Conservation (phyloP, 2,113 vertebrate species). For the Coptodon rendalli region DNA sequence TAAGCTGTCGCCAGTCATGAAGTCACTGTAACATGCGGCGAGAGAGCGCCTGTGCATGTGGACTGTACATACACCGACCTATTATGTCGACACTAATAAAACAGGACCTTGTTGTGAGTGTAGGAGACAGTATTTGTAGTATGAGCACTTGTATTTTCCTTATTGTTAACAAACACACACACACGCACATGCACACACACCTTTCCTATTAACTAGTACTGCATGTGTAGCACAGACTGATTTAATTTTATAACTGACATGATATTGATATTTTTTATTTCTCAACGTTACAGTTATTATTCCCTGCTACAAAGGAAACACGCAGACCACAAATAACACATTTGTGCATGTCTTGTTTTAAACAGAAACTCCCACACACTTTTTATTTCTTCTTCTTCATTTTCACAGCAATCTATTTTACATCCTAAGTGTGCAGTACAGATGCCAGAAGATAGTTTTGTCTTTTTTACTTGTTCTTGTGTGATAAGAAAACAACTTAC, state of each 20-base stretch:
- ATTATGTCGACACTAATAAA: slow-evolving; percentile 12
- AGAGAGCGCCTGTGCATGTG: neutral
- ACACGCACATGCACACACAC: neutral
- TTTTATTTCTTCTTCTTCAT: neutral
- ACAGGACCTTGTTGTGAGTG: neutral
- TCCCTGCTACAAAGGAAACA: neutral
- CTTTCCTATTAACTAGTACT: neutral
- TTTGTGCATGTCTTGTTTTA: neutral
- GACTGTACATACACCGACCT: neutral
- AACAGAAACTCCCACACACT: neutral
- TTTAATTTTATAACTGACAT: neutral
- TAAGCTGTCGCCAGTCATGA: slow-evolving; percentile 68
- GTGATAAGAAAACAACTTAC: neutral
- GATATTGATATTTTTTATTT: neutral
- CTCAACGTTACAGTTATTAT: neutral
- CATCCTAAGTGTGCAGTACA: neutral
- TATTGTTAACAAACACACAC: neutral
- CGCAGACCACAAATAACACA: neutral
- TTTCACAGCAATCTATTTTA: neutral
- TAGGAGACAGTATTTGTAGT: neutral
- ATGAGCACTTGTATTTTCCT: neutral
- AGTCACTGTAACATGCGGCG: slow-evolving; percentile 35
- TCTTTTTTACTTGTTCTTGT: fast-evolving
- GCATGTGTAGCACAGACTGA: neutral
- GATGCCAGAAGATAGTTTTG: neutral